These are phyloP conservation scores for Tipula vernalis DNA, from an alignment of 2,888 invertebrate genomes.

Conservation along the genomic window DNA sequence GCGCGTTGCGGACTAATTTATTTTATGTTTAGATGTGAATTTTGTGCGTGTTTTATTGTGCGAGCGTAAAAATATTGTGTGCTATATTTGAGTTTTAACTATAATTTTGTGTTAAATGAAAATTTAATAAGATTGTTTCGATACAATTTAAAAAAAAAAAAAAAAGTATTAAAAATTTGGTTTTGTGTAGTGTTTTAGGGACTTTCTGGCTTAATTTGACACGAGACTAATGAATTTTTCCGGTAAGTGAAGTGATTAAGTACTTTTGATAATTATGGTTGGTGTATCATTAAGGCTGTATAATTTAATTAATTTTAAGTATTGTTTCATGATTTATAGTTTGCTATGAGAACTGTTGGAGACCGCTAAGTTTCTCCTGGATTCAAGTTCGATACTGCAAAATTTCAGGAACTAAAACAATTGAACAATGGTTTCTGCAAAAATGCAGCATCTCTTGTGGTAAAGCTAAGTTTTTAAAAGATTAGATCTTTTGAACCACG, in stretches of 20 bases:
- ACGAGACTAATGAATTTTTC: neutral
- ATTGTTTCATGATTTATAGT: too few relatives aligned
- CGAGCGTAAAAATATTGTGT: neutral
- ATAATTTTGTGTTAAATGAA: neutral
- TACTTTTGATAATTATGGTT: too few relatives aligned
- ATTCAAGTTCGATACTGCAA: too few relatives aligned
- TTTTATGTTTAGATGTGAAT: neutral
- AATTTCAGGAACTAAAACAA: too few relatives aligned
- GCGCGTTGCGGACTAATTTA: neutral
- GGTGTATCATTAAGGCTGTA: too few relatives aligned
- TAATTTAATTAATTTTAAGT: too few relatives aligned
- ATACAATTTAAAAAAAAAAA: neutral
- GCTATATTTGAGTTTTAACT: neutral
- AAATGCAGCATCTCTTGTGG: too few relatives aligned
- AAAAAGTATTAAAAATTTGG: neutral
- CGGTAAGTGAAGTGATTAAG: neutral
- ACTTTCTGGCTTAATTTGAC: neutral
- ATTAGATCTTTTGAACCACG: too few relatives aligned
- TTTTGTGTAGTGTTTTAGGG: neutral
- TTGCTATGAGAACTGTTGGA: too few relatives aligned
- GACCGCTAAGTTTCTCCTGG: too few relatives aligned
- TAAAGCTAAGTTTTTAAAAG: too few relatives aligned
- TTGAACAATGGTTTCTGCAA: too few relatives aligned
- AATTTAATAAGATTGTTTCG: neutral
- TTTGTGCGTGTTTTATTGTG: neutral